phyloP scores from a whole-genome alignment of 2,797 vertebrate genomes.

The Micropoecilia bifurca region DNA sequence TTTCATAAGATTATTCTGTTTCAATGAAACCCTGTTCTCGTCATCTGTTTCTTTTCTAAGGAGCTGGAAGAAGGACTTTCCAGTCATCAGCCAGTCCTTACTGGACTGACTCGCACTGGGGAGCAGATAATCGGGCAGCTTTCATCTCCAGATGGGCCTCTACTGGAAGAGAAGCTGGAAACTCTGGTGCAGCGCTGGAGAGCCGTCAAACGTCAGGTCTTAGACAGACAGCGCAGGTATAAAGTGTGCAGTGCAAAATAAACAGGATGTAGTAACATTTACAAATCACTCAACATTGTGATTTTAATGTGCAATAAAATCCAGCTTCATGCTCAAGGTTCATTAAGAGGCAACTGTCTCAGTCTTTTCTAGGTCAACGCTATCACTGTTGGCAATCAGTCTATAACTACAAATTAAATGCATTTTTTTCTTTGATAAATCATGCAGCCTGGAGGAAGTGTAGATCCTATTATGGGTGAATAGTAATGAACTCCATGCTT shows the following conservation, averaged over 20 bases:
- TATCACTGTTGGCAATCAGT: constrained; percentile 54
- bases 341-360: constrained; percentile 24
- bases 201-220: constrained; percentile 75
- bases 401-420: constrained; percentile 66
- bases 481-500: constrained; percentile 16
- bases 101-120: constrained; percentile 82
- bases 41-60: constrained; percentile 64
- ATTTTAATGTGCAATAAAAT: constrained; percentile 23
- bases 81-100: constrained; percentile 84
- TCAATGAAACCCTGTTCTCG: constrained; percentile 27
- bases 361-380: constrained; percentile 43
- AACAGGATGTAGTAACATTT: constrained; percentile 2
- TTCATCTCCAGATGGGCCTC: constrained; percentile 84
- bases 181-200: constrained; percentile 86
- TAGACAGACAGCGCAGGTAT: constrained; percentile 88
- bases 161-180: constrained; percentile 89
- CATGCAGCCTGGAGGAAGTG: constrained; percentile 38
- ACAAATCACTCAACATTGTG: neutral
- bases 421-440: constrained; percentile 58
- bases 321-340: constrained; percentile 13
- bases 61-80: constrained; percentile 90
- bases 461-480: constrained; percentile 56
- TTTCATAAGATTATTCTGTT: constrained; percentile 29
- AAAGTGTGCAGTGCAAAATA: neutral
- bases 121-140: constrained; percentile 89